A percentile compares a stretch with the other conserved stretches of the same genome.
Evolutionary conservation across 2,888 invertebrate species (phyloP).

Genomic region (Muscina levida): DNA sequence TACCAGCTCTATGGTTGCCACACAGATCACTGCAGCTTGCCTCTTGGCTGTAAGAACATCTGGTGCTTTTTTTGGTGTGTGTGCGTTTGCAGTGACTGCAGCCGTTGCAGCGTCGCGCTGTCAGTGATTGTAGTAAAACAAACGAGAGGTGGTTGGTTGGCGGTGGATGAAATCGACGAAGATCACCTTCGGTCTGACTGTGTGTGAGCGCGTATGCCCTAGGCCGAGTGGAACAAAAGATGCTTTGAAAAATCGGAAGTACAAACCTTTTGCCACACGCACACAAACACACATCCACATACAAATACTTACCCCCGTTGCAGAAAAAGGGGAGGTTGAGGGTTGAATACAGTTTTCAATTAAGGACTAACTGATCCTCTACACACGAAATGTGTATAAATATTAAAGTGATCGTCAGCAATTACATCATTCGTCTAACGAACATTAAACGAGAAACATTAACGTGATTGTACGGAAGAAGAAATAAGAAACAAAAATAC

Average conservation of each 20-base stretch:
- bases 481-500: slow-evolving; percentile 1
- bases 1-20: slow-evolving; percentile 53
- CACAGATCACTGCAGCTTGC: slow-evolving; percentile 50
- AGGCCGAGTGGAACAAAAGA: slow-evolving; percentile 45
- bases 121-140: slow-evolving; percentile 59
- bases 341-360: slow-evolving; percentile 55
- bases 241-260: slow-evolving; percentile 67
- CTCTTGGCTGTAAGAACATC: slow-evolving; percentile 51
- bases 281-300: no score
- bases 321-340: slow-evolving; percentile 71
- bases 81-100: slow-evolving; percentile 20
- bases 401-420: slow-evolving; percentile 73
- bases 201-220: slow-evolving; percentile 23
- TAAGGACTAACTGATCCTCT: slow-evolving; percentile 69
- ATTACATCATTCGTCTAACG: slow-evolving; percentile 77
- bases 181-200: slow-evolving; percentile 26
- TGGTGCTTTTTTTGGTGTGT: slow-evolving; percentile 56
- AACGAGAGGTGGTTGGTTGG: no score
- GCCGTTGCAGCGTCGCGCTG: not conserved
- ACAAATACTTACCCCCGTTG: slow-evolving; percentile 63
- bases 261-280: slow-evolving; percentile 54
- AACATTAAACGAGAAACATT: slow-evolving; percentile 71
- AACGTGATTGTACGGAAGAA: slow-evolving; percentile 58
- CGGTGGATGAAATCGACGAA: slow-evolving; percentile 71
- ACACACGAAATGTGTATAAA: slow-evolving; percentile 71